Evolutionary conservation across 2,113 vertebrate species (phyloP).

Genomic region (Corvus cornix): DNA sequence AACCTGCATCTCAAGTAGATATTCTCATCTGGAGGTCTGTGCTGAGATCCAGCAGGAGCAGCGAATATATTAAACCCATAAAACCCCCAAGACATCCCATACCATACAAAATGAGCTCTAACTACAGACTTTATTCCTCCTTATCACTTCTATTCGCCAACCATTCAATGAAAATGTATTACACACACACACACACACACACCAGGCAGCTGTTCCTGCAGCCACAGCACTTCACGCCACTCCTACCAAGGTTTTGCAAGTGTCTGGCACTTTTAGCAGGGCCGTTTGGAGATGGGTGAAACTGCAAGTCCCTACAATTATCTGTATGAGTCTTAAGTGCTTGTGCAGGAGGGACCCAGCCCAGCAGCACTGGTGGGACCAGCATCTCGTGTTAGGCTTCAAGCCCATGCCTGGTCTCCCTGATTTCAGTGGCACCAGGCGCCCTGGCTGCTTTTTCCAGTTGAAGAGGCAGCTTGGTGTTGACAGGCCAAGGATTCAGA

Average conservation of each 20-base stretch:
- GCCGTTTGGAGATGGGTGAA: neutral
- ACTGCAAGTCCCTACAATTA: neutral
- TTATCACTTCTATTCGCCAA: neutral
- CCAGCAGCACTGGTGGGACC: neutral
- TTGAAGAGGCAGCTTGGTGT: neutral
- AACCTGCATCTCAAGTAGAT: slow-evolving; percentile 53
- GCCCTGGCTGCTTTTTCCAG: neutral
- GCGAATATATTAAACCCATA: slow-evolving; percentile 21
- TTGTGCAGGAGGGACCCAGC: neutral
- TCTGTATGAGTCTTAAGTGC: neutral
- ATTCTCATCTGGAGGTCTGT: slow-evolving; percentile 30
- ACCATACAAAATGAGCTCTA: slow-evolving; percentile 37
- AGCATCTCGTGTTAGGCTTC: fast-evolving
- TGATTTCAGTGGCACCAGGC: neutral
- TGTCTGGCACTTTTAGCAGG: neutral
- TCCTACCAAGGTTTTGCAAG: neutral
- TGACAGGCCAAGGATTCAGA: neutral
- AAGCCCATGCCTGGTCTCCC: neutral
- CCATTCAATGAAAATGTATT: neutral
- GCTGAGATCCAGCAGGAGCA: neutral
- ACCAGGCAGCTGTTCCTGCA: neutral
- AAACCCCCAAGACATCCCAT: neutral
- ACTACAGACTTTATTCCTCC: slow-evolving; percentile 15
- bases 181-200: too few species aligned
- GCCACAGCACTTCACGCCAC: neutral